phyloP scores from a whole-genome alignment of 2,888 invertebrate species.

The Deilephila porcellus region DNA sequence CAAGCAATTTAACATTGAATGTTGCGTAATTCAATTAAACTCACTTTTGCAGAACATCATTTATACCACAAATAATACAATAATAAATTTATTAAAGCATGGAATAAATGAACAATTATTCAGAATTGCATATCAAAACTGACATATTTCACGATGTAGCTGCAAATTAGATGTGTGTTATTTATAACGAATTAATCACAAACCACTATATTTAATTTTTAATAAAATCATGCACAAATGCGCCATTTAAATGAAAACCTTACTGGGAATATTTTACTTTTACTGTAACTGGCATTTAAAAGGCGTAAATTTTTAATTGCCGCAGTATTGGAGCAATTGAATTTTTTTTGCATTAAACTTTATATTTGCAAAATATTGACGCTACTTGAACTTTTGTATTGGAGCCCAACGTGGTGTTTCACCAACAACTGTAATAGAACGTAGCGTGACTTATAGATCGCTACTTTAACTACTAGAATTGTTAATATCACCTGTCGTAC shows the following conservation, averaged over 20 bases:
- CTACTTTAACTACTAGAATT: conserved; percentile 45
- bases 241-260: not conserved
- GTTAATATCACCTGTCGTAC: conserved; percentile 72
- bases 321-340: conserved; percentile 17
- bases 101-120: no score
- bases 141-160: not conserved
- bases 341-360: not conserved
- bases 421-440: conserved; percentile 37
- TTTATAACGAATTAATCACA: not conserved
- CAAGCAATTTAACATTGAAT: no score
- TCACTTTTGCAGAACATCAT: no score
- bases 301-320: conserved; percentile 13
- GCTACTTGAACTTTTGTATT: conserved; percentile 39
- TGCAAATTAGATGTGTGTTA: not conserved
- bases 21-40: no score
- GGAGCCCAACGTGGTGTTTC: conserved; percentile 62
- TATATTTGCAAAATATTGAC: conserved; percentile 20
- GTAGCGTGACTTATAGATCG: conserved; percentile 36
- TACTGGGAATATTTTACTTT: not conserved
- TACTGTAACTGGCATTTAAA: not conserved
- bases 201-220: not conserved
- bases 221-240: not conserved
- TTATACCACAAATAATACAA: no score
- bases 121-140: no score
- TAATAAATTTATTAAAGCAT: no score